Evolutionary conservation across 2,888 invertebrate genomes (phyloP), one percentile per base, ranked within the genome.

Genomic region (Cryptocephalus moraei): DNA sequence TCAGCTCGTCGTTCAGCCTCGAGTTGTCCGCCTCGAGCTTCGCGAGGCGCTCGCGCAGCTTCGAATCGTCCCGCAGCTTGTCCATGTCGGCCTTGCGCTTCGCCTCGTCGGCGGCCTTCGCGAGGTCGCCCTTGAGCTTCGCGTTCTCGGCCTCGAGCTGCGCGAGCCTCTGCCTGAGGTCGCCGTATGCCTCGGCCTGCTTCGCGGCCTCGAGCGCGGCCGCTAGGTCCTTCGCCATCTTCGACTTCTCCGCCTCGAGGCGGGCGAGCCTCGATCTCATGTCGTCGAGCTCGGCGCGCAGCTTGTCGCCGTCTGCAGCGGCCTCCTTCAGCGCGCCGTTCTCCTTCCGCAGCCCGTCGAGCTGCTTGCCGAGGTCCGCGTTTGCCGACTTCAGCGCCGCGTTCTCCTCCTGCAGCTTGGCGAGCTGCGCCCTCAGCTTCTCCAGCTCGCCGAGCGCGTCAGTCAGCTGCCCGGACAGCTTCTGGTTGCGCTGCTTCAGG

Each of bases 11-110:
- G 41, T 55, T 53, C 9, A 58, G 43, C 44, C 56, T 56, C 1
- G 53, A 44, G 39, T 59, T 60, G 38, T 60, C 59, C 8, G 50
- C 44, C 46, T 59, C 59, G 32, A 60, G 38, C 39, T 56, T 56
- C 9, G 48, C 48, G 8, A 55, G 31, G 2, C 12, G 11, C 9
- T 22, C 31, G 33, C 13, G 31, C 10, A 32, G 33, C 31, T 42
- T 42, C 10, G 42, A 22, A 32, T 33, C 49, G 36, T 42, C 54
- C 49, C 22, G 50, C 53, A 36, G 22, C 38, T 9, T 44, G n/a
- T 44, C 41, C 4, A 36, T 8, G 12, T 48, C 44, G 9, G 43
- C 31, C 2, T 49, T 49, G 42, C 58, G 57, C 38, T 53, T 54
- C 6, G 50, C 49, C 10, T 55, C 52, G 32, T 53, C 51, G 32